These are phyloP conservation scores for Thera britannica DNA, from an alignment of 2,888 invertebrate species.

Conservation along the genomic window DNA sequence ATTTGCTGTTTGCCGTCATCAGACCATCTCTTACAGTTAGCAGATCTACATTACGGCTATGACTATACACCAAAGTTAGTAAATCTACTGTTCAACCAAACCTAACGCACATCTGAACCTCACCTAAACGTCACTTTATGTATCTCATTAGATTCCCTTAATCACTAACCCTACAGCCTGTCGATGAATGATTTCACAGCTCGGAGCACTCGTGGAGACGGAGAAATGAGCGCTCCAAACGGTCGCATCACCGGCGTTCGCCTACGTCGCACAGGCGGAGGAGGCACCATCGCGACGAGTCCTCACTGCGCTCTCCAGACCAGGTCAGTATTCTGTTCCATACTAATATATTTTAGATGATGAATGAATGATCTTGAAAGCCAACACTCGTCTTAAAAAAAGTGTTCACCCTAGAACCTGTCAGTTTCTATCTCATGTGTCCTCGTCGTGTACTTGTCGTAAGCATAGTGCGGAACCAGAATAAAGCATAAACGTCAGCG, in stretches of 20 bases:
- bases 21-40: slow-evolving; percentile 66
- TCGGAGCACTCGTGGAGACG: slow-evolving; percentile 91
- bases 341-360: slow-evolving; percentile 34
- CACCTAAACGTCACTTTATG: slow-evolving; percentile 64
- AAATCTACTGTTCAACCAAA: slow-evolving; percentile 47
- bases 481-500: slow-evolving; percentile 78
- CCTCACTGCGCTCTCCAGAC: slow-evolving; percentile 78
- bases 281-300: slow-evolving; percentile 84
- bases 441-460: slow-evolving; percentile 57
- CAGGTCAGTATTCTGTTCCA: slow-evolving; percentile 70
- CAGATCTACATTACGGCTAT: slow-evolving; percentile 65
- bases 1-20: slow-evolving; percentile 76
- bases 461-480: slow-evolving; percentile 77
- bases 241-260: slow-evolving; percentile 93
- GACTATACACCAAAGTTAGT: slow-evolving; percentile 77
- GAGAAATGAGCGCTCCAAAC: slow-evolving; percentile 93
- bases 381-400: slow-evolving; percentile 64
- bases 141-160: slow-evolving; percentile 55
- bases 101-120: slow-evolving; percentile 63
- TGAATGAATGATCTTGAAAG: slow-evolving; percentile 49
- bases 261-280: slow-evolving; percentile 90
- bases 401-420: slow-evolving; percentile 79
- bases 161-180: slow-evolving; percentile 81
- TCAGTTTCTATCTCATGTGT: slow-evolving; percentile 51
- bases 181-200: slow-evolving; percentile 87